phyloP scores from a whole-genome alignment of 2,113 vertebrate genomes.

The Asarcornis scutulata region DNA sequence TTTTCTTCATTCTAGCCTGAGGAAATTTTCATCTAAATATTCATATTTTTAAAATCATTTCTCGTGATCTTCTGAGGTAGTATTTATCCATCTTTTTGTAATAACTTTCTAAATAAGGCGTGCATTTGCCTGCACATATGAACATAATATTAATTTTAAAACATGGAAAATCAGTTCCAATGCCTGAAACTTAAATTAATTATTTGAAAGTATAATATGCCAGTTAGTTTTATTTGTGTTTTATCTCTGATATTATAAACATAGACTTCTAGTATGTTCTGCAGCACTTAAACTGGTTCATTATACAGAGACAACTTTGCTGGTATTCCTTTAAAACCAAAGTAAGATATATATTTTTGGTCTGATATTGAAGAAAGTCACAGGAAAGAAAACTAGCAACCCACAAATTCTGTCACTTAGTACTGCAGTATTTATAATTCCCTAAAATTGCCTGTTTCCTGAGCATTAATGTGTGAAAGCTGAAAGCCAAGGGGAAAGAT shows the following conservation, averaged over 20 bases:
- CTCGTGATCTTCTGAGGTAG: not conserved
- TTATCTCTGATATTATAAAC: conserved; percentile 21
- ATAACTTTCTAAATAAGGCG: not conserved
- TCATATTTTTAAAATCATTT: not conserved
- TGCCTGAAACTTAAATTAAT: conserved; percentile 47
- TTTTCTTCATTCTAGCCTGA: not conserved
- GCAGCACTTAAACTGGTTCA: conserved; percentile 9
- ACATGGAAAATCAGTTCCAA: conserved; percentile 23
- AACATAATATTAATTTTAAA: conserved; percentile 48
- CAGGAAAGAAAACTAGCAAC: not conserved
- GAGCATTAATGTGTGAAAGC: not conserved
- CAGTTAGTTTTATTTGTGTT: conserved; percentile 36
- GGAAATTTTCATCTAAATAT: not conserved
- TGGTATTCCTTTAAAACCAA: conserved; percentile 12
- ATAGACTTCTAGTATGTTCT: not conserved
- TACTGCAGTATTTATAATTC: not conserved
- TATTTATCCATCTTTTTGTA: not conserved
- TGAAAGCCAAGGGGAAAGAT: not conserved
- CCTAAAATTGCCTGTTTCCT: not conserved
- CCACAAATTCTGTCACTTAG: not conserved
- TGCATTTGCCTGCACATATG: conserved; percentile 7
- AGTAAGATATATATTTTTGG: not conserved
- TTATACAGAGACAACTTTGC: not conserved
- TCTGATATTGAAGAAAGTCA: not conserved
- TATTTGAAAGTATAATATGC: conserved; percentile 46